phyloP scores from a whole-genome alignment of 2,113 vertebrate species.

The Nibea albiflora region DNA sequence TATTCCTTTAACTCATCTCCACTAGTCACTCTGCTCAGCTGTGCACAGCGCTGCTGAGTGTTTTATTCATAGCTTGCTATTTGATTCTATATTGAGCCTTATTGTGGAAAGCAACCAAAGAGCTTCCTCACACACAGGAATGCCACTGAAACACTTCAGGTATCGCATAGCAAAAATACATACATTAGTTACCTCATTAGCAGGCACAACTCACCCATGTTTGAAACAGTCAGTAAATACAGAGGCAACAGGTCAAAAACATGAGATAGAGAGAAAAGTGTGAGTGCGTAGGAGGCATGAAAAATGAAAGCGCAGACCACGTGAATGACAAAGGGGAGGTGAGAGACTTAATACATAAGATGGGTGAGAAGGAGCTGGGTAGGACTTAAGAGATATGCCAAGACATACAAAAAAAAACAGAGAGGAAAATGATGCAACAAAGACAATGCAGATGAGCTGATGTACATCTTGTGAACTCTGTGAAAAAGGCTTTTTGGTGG shows the following conservation, averaged over 20 bases:
- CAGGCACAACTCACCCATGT: constrained; percentile 24
- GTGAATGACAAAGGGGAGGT: constrained; percentile 31
- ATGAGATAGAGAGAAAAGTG: constrained; percentile 15
- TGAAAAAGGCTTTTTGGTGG: constrained; percentile 13
- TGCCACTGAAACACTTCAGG: constrained; percentile 2
- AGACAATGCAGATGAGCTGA: constrained; percentile 14
- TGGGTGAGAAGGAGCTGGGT: constrained; percentile 25
- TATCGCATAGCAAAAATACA: constrained; percentile 44
- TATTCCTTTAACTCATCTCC: constrained; percentile 39
- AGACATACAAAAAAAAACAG: constrained; percentile 6
- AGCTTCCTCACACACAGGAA: constrained; percentile 25
- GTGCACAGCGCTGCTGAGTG: constrained; percentile 10
- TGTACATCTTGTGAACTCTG: background rate
- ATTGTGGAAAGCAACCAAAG: constrained; percentile 30
- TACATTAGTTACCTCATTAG: constrained; percentile 42
- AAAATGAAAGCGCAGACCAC: constrained; percentile 26
- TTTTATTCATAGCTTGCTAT: constrained; percentile 56
- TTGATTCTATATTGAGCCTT: constrained; percentile 48
- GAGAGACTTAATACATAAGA: constrained; percentile 44
- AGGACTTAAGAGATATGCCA: background rate
- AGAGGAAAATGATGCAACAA: constrained; percentile 48
- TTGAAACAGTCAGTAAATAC: constrained; percentile 23
- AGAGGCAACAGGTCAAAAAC: constrained; percentile 11
- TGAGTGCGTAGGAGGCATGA: constrained; percentile 11
- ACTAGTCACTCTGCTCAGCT: constrained; percentile 23